Base-by-base conservation (phyloP, 2,797 vertebrate genomes). In the Centropyge bicolor region DNA sequence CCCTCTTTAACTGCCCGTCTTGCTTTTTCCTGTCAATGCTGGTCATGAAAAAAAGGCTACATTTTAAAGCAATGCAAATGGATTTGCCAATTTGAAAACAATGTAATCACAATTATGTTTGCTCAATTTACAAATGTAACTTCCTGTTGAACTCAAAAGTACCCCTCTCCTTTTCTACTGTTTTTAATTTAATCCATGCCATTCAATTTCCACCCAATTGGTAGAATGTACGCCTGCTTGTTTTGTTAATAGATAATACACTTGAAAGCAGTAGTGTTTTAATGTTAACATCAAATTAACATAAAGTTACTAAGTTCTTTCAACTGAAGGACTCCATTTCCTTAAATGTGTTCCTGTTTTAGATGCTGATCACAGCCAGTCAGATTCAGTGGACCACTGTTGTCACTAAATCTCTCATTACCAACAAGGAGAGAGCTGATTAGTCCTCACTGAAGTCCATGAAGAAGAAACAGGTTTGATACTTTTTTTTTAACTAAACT, bases 371-470 rank as follows among this genome's bases (percentile, higher is more conserved):
- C 89, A 94, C 96, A 0, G 93, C 96, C 36, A 97, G 97, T 89
- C 97, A 98, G 94, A 97, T 98, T 88, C 96, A 98, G 86, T 98
- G 97, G 97, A 98, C 97, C 0, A 73, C 93, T 2, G 95, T 97
- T 12, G 96, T 97, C 38, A 96, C 95, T 80, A 96, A 95, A 85
- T 85, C 94, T 59, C 94, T 98, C 57, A 62, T 88, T 74, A 88
- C 85, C 13, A 81, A 93, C 80, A 97, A 96, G 78, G 96, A 97
- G 54, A 93, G 84, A 3, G 94, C 64, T 8, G 95, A 96, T 82
- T 96, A 94, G 86, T 94, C 95, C 24, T 92, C 96, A 4, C 95
- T 98, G 4, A 96, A 95, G 71, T 94, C 94, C 77, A 88, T 97
- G 88, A 97, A 96, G 90, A 97, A 95, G 88, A 97, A 96, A 85